A percentile compares a stretch with the other conserved stretches of the same genome.
phyloP scores from a whole-genome alignment of 2,888 invertebrate genomes.

The Orthosia gracilis region DNA sequence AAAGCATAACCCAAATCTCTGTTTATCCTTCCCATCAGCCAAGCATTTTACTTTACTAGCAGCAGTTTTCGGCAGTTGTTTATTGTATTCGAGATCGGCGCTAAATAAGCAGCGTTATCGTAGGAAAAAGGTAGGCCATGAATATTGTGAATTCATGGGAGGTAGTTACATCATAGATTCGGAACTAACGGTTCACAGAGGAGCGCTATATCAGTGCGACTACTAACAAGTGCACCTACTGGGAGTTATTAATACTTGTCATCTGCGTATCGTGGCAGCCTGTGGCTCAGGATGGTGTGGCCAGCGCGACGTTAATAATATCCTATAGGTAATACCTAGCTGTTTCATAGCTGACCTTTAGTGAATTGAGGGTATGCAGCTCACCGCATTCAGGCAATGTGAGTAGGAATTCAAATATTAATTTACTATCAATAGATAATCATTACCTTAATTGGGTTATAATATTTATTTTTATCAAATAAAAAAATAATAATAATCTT shows the following conservation, averaged over 20 bases:
- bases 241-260: constrained; percentile 18
- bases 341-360: no score
- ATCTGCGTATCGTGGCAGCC: constrained; percentile 5
- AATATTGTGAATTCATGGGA: constrained; percentile 29
- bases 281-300: neutral
- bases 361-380: no score
- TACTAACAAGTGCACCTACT: constrained; percentile 3
- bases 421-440: no score
- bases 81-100: constrained; percentile 10
- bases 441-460: no score
- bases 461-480: no score
- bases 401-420: no score
- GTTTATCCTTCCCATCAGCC: neutral
- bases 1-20: neutral
- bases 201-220: constrained; percentile 14
- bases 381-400: no score
- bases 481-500: no score
- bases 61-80: constrained; percentile 5
- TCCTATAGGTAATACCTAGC: no score
- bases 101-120: constrained; percentile 7
- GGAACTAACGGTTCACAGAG: constrained; percentile 2
- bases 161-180: constrained; percentile 17
- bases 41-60: neutral
- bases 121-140: constrained; percentile 10
- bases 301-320: neutral